Evolutionary conservation across 2,797 vertebrate genomes (phyloP), one percentile per base, ranked within the genome.

Genomic region (Siniperca scherzeri): DNA sequence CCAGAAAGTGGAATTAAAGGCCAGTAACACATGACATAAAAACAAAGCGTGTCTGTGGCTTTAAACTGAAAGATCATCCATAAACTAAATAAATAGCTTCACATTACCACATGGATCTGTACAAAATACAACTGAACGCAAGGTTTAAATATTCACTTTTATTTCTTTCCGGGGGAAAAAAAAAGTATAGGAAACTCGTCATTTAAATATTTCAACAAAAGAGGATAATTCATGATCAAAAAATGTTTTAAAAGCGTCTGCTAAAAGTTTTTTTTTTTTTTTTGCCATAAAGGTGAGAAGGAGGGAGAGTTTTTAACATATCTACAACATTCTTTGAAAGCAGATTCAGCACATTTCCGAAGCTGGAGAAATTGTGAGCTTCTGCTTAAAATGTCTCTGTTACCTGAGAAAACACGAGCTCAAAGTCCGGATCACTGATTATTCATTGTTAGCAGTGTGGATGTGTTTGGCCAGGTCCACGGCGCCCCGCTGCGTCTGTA

Each of bases 141-240:
- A 62, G 7, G 48, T 89, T 93, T 93, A 89, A 91, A 92, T 92
- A 91, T 74, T 90, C 83, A 89, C 48, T 87, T 91, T 91, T 91
- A 95, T 96, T 95, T 93, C 74, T 91, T 92, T 92, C 86, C 89
- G 93, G 33, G 83, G 80, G 70, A 3, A 74, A 81, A 81, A 78
- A 66, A n/a, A 82, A 6, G 10, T 61, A 83, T 56, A 89, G 78
- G 93, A 94, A 96, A 94, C 70, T 92, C 83, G 91, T 95, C 91
- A 92, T 83, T 95, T 95, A 95, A 94, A 95, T 95, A 95, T 87
- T 84, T 77, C 2, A 74, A 85, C 65, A 84, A 79, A 88, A 55
- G 60, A 60, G 33, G 48, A 84, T 77, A 88, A 69, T 75, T 82
- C 77, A 70, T 68, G 73, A 74, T 53, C 65, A 74, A 59, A 30